phyloP scores from a whole-genome alignment of 1,140 invertebrate genomes.

The Lasioglossum albipes region DNA sequence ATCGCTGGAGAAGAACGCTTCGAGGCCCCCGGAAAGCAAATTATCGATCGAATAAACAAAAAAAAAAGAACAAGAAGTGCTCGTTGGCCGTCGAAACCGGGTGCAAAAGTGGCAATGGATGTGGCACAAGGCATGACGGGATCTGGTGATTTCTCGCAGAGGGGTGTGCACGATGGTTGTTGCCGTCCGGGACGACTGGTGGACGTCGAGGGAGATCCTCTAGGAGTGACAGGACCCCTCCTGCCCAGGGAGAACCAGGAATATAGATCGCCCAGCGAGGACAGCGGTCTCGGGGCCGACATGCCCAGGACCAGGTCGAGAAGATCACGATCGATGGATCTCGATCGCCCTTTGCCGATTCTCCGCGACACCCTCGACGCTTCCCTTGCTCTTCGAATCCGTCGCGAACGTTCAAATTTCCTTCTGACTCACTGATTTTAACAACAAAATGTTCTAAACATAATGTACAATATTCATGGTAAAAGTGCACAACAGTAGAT shows the following conservation, averaged over 20 bases:
- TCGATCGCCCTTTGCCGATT: neutral
- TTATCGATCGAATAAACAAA: constrained; percentile 15
- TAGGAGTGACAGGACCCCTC: constrained; percentile 78
- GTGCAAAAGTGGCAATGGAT: constrained; percentile 28
- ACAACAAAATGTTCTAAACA: no score
- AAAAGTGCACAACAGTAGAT: no score
- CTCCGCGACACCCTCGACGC: neutral
- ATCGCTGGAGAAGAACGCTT: no score
- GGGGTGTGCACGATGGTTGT: constrained; percentile 68
- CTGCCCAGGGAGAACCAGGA: constrained; percentile 80
- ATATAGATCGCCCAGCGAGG: constrained; percentile 89
- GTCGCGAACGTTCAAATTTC: no score
- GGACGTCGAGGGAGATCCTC: constrained; percentile 82
- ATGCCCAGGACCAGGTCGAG: constrained; percentile 83
- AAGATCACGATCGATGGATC: neutral
- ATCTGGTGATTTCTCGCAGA: constrained; percentile 77
- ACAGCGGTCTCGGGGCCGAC: constrained; percentile 90
- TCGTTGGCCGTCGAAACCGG: constrained; percentile 47
- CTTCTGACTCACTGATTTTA: no score
- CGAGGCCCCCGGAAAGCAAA: neutral
- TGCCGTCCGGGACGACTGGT: constrained; percentile 80
- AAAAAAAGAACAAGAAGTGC: neutral
- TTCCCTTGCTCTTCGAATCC: no score
- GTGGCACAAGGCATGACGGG: constrained; percentile 63
- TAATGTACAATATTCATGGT: no score